Base-by-base conservation (phyloP, 2,797 vertebrate genomes). In the Avahi laniger region DNA sequence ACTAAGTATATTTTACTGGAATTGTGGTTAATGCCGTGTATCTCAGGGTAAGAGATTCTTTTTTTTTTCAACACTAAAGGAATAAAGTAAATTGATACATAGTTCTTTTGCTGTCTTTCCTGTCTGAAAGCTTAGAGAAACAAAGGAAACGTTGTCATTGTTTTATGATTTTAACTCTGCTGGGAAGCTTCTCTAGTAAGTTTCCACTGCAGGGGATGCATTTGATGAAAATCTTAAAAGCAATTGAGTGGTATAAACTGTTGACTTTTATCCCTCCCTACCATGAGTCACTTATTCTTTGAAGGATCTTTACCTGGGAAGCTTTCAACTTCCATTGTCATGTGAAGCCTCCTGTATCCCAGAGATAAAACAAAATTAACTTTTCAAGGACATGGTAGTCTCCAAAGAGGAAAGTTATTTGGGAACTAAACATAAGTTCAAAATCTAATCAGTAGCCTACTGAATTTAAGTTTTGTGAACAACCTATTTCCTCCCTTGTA, bases 171-270 rank as follows among this genome's bases (percentile, higher is more conserved):
- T 98, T 95, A 98, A 97, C 98, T 98, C 98, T 97, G 98, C 91
- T 98, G 98, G 98, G 98, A 99, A 98, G 96, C 98, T 97, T 97
- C 98, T 98, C 98, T 98, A 97, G 96, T 98, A 98, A 98, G 97
- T 98, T 98, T 96, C 97, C 97, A 98, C 98, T 95, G 98, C 98
- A 98, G 98, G 97, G 94, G 98, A 98, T 97, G 93, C 97, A 98
- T 99, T 98, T 98, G 98, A 99, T 99, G 98, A 98, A 98, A 99
- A 99, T 99, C 98, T 99, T 99, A 97, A 99, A 99, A 99, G 98
- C 98, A 98, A 98, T 88, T 97, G 97, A 98, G 97, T 98, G 97
- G 97, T 98, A 98, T 98, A 98, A 98, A 98, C 98, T 98, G 98
- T 98, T 98, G 98, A 98, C 98, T 99, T 98, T 98, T 97, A 98